Evolutionary conservation across 35 echinoderm and acorn worm genomes (phyloP), one percentile per base, ranked within the genome.

Genomic region (Apostichopus californicus): DNA sequence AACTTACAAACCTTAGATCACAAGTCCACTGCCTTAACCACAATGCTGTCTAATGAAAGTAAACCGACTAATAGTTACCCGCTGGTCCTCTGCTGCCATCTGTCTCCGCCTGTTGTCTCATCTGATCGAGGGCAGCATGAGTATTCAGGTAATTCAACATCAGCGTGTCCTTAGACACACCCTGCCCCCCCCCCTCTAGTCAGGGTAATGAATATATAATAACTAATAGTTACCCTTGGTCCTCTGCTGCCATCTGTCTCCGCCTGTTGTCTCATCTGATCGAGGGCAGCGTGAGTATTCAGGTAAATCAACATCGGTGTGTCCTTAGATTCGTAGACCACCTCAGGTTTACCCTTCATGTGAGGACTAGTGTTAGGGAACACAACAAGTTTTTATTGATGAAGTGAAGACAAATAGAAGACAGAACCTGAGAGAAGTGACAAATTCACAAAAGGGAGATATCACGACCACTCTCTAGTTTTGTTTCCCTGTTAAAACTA

Each of bases 101-200:
- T 20, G 83, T 73, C 60, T 96, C 95, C 22, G 97, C 97, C 77
- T 99, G 97, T 68, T 96, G 93, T 73, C 97, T 94, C 97, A 99
- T 99, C 82, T 99, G 97, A 46, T 96, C 95, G 22, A 99, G 83
- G 21, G 97, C 97, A 75, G 97, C 97, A 87, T 99, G 97, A 55
- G 97, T 96, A 90, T 99, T 99, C 54, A 99, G 92, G 85, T 99
- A 99, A 34, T 84, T 95, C 53, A 96, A n/a, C 97, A 99, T 96
- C 10, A 95, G 97, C 10, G 93, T 99, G 20, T 99, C 97, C 73
- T 95, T 94, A 18, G 97, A 96, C 13, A 94, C 90, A 28, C 26
- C 26, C 26, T 28, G 0, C 24, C 26, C 26, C 26, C 26, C 26
- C 26, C 26, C 26, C 26, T 28, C 26, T 28, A 28, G 1, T 28